phyloP scores from a whole-genome alignment of 2,113 vertebrate species.

The Lophochroa leadbeateri region DNA sequence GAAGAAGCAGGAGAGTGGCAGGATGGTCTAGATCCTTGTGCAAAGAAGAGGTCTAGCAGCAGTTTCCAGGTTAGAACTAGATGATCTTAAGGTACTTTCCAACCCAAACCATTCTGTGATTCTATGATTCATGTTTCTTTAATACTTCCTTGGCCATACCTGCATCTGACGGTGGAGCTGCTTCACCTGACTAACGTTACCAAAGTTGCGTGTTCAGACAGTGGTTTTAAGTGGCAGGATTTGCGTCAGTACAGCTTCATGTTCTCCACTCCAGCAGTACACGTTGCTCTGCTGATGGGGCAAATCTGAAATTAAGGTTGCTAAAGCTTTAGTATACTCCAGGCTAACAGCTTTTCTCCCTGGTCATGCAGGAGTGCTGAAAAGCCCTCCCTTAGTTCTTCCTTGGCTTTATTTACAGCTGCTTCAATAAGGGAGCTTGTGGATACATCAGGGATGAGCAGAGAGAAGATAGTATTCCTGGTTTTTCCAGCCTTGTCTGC shows the following conservation, averaged over 20 bases:
- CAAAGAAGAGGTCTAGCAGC: too few species aligned
- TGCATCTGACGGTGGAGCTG: rapidly evolving
- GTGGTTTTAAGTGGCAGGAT: neutral
- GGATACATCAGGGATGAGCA: rapidly evolving
- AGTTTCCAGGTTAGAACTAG: neutral
- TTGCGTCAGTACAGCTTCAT: rapidly evolving
- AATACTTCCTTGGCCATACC: neutral
- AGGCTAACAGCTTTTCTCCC: neutral
- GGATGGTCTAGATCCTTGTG: too few species aligned
- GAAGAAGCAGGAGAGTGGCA: too few species aligned
- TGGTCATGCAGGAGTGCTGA: neutral
- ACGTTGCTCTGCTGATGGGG: neutral
- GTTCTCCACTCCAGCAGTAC: neutral
- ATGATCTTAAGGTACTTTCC: neutral
- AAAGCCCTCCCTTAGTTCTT: neutral
- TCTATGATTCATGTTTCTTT: neutral
- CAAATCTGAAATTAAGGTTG: neutral
- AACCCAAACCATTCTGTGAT: neutral
- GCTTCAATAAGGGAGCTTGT: neutral
- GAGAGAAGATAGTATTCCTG: neutral
- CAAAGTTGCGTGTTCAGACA: rapidly evolving
- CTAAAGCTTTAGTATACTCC: neutral
- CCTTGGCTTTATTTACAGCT: neutral
- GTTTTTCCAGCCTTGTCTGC: neutral
- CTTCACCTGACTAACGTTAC: neutral